A percentile compares a stretch with the other conserved stretches of the same genome.
Conservation (phyloP, 2,113 vertebrate species). For the Pachyramphus minor region DNA sequence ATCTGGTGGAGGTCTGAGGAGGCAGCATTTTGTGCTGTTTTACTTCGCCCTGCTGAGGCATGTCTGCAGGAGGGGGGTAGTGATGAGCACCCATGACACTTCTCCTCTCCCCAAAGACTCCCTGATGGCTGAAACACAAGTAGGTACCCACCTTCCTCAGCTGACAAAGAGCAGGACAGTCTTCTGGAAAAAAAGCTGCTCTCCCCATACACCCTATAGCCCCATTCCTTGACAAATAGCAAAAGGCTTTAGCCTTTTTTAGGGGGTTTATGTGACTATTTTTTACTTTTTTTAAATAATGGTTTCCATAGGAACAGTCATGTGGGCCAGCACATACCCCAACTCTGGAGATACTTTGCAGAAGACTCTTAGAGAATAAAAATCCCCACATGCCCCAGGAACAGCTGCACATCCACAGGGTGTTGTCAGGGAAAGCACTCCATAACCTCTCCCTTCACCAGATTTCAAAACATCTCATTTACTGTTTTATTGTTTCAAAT, state of each 20-base stretch:
- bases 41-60: not conserved
- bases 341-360: not conserved
- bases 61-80: not conserved
- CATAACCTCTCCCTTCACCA: not conserved
- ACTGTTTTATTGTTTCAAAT: not conserved
- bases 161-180: not conserved
- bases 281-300: constrained; percentile 50
- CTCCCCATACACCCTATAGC: rapidly evolving
- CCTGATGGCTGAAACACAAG: not conserved
- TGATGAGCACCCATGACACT: not conserved
- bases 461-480: not conserved
- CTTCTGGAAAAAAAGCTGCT: not conserved
- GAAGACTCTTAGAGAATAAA: constrained; percentile 22
- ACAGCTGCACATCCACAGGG: not conserved
- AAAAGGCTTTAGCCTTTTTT: constrained; percentile 9
- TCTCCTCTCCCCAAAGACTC: not conserved
- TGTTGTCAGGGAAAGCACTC: not conserved
- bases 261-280: constrained; percentile 15
- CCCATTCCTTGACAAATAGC: not conserved
- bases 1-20: not conserved
- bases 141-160: not conserved
- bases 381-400: rapidly evolving
- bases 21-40: not conserved
- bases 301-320: constrained; percentile 57
- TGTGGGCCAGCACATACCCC: constrained; percentile 29